These are phyloP conservation scores for Amblyraja radiata DNA, from an alignment of 2,797 vertebrate species.

Conservation along the genomic window DNA sequence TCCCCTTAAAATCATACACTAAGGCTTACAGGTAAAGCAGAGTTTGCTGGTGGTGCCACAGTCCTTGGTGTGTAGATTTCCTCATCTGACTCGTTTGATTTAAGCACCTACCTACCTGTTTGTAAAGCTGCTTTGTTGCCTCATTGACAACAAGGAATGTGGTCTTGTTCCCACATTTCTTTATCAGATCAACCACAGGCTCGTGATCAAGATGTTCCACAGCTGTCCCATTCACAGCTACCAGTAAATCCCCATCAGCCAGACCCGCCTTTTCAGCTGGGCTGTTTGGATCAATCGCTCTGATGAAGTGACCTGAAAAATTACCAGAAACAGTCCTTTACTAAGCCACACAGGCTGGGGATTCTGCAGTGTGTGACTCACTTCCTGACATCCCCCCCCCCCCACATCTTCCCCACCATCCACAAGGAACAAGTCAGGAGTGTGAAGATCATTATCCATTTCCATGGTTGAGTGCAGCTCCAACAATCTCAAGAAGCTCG, in stretches of 20 bases:
- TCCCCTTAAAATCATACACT: background rate
- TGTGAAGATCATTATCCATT: too few species aligned
- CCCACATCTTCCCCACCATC: too few species aligned
- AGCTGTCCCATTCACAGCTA: constrained; percentile 6
- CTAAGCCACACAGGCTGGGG: background rate
- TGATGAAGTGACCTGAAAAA: constrained; percentile 70
- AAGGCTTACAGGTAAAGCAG: background rate
- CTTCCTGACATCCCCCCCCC: too few species aligned
- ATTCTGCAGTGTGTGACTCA: too few species aligned
- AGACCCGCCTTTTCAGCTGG: constrained; percentile 70
- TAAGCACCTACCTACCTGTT: background rate
- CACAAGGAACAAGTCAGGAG: too few species aligned
- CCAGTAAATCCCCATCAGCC: constrained; percentile 27
- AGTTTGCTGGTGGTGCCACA: background rate
- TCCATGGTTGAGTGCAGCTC: too few species aligned
- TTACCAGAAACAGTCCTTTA: background rate
- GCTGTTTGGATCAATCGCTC: constrained; percentile 68
- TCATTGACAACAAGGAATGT: constrained; percentile 21
- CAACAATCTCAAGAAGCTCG: too few species aligned
- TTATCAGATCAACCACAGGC: constrained; percentile 10
- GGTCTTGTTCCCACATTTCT: constrained; percentile 12
- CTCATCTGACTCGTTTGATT: too few species aligned
- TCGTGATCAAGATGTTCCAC: background rate
- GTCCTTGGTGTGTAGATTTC: background rate
- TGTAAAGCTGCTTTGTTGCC: background rate